A percentile compares a stretch with the other conserved stretches of the same genome.
phyloP scores from a whole-genome alignment of 2,113 vertebrate species.

The Artemisiospiza belli region DNA sequence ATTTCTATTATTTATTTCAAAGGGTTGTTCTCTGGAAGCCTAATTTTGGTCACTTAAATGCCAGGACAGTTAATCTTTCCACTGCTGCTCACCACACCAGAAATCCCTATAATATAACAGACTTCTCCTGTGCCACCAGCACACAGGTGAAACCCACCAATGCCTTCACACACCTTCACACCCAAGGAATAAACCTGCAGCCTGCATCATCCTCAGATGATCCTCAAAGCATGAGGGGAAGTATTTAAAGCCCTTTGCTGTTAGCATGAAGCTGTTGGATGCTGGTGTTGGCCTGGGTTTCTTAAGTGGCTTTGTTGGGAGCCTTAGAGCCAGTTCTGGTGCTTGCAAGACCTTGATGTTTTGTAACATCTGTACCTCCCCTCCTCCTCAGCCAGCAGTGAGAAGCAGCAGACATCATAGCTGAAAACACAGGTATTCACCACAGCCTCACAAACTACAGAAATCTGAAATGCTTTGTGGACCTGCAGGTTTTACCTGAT shows the following conservation, averaged over 20 bases:
- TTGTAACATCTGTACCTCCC: not conserved
- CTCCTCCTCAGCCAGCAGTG: not conserved
- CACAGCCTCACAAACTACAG: not conserved
- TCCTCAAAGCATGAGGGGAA: rapidly evolving
- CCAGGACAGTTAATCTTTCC: constrained; percentile 71
- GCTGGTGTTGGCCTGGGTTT: not conserved
- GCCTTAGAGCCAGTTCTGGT: rapidly evolving
- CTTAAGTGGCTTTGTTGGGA: not conserved
- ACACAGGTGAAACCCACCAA: rapidly evolving
- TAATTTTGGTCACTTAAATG: constrained; percentile 76
- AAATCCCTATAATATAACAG: constrained; percentile 18
- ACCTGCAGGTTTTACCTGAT: not conserved
- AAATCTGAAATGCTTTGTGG: not conserved
- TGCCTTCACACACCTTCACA: not conserved
- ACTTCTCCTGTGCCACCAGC: not conserved
- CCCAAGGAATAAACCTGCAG: not conserved
- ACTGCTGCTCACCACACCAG: constrained; percentile 55
- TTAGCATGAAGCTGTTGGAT: not conserved
- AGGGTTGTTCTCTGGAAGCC: constrained; percentile 59
- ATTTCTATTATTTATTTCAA: constrained; percentile 75
- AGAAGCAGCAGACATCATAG: not conserved
- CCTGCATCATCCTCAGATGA: not conserved
- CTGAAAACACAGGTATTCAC: not conserved
- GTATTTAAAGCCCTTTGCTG: not conserved
- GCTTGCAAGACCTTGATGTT: not conserved